phyloP scores from a whole-genome alignment of 2,888 invertebrate species.

The Nomada fucata region DNA sequence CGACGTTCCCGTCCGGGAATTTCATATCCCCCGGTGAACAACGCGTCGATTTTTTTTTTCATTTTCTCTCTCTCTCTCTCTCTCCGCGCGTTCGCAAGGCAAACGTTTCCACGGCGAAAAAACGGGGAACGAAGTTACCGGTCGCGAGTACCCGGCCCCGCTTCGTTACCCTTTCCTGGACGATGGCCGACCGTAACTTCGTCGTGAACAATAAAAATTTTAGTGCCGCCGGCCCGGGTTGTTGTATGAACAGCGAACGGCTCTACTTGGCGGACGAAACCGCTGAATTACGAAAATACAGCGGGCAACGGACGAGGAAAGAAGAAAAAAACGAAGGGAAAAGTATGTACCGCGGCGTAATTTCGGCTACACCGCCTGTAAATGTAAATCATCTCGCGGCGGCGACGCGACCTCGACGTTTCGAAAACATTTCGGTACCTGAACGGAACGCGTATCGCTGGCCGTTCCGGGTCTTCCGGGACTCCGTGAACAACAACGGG shows the following conservation, averaged over 20 bases:
- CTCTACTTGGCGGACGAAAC: slow-evolving; percentile 38
- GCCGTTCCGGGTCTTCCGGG: not conserved
- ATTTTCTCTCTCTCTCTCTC: no score
- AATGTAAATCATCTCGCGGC: slow-evolving; percentile 56
- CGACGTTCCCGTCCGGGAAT: not conserved
- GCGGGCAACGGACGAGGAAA: not conserved
- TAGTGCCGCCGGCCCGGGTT: slow-evolving; percentile 43
- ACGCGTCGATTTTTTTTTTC: slow-evolving; percentile 14
- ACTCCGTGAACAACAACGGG: slow-evolving; percentile 5
- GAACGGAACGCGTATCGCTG: not conserved
- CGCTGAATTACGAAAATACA: slow-evolving; percentile 49
- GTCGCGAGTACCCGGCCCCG: not conserved
- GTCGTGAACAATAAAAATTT: slow-evolving; percentile 55
- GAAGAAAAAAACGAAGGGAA: not conserved
- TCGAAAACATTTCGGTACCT: slow-evolving; percentile 31
- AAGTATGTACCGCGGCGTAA: slow-evolving; percentile 51
- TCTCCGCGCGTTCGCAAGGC: not conserved
- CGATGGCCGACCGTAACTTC: slow-evolving; percentile 34
- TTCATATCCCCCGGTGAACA: not conserved
- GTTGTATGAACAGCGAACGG: slow-evolving; percentile 54
- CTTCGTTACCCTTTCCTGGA: slow-evolving; percentile 27
- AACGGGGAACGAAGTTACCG: slow-evolving; percentile 20
- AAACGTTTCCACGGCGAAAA: slow-evolving; percentile 30
- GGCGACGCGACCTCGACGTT: slow-evolving; percentile 31
- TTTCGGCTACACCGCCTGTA: slow-evolving; percentile 45